These are phyloP conservation scores for Acrossocheilus fasciatus DNA, from an alignment of 2,797 vertebrate species.

Conservation along the genomic window DNA sequence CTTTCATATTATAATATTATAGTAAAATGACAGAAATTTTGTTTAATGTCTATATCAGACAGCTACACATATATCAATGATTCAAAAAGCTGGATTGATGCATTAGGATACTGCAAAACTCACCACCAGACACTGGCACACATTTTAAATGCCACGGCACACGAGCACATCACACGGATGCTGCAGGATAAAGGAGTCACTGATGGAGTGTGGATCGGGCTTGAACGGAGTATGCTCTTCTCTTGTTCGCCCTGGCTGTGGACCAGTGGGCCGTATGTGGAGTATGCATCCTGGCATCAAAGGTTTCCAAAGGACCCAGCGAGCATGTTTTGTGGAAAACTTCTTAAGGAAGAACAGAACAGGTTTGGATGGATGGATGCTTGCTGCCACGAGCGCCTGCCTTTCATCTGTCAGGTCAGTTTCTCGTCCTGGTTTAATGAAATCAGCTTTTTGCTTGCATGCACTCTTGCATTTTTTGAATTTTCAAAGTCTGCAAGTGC, in stretches of 20 bases:
- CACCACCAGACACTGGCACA: constrained; percentile 24
- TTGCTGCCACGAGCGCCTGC: constrained; percentile 8
- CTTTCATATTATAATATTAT: background rate
- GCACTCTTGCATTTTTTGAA: background rate
- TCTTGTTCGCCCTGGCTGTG: constrained; percentile 31
- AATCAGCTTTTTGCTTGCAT: background rate
- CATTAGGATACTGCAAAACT: background rate
- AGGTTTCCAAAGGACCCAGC: background rate
- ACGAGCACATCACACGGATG: constrained; percentile 17
- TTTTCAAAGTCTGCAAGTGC: background rate
- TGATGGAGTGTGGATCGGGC: constrained; percentile 40
- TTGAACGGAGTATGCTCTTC: constrained; percentile 34
- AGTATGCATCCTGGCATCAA: constrained; percentile 9
- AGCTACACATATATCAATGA: background rate
- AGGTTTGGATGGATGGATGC: constrained; percentile 25
- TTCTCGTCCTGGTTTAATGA: background rate
- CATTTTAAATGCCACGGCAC: constrained; percentile 17
- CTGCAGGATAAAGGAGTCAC: background rate
- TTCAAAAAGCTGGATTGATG: constrained; percentile 32
- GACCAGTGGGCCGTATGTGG: constrained; percentile 18
- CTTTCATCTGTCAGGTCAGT: constrained; percentile 43
- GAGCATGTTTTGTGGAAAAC: constrained; percentile 41
- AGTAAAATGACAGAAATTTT: background rate
- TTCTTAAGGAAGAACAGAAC: background rate
- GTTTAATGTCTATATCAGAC: constrained; percentile 10